These are phyloP conservation scores for Linnaemya tessellans DNA, from an alignment of 2,888 invertebrate species.

Conservation along the genomic window DNA sequence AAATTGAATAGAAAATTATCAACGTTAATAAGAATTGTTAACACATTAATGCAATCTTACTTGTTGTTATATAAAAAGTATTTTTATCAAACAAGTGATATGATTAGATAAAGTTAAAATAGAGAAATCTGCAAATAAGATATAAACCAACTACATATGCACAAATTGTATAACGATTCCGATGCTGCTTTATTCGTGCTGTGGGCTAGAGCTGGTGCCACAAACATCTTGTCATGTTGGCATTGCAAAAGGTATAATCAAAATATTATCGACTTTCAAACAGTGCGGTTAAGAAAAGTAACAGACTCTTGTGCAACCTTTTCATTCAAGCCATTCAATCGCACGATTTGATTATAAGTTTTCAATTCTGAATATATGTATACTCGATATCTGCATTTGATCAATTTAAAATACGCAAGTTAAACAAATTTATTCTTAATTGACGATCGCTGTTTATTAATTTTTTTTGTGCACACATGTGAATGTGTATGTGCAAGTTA, in stretches of 20 bases:
- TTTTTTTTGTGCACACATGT: neutral
- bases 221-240: neutral
- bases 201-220: neutral
- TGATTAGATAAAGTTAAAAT: slow-evolving; percentile 54
- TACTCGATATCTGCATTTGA: neutral
- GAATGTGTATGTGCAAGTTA: neutral
- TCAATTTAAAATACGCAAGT: slow-evolving; percentile 10
- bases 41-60: neutral
- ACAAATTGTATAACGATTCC: neutral
- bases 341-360: neutral
- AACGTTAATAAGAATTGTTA: slow-evolving; percentile 6
- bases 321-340: neutral
- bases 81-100: neutral
- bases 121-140: slow-evolving; percentile 2
- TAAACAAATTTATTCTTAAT: neutral
- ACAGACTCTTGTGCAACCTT: too few species aligned
- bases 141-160: neutral
- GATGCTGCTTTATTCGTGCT: neutral
- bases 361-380: slow-evolving; percentile 15
- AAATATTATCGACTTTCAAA: slow-evolving; percentile 50
- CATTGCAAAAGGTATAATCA: neutral
- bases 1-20: neutral
- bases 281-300: neutral
- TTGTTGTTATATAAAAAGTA: slow-evolving; percentile 2
- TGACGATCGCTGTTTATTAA: neutral